A percentile compares a stretch with the other conserved stretches of the same genome.
Conservation (phyloP, 2,888 invertebrate genomes). For the Syritta pipiens region DNA sequence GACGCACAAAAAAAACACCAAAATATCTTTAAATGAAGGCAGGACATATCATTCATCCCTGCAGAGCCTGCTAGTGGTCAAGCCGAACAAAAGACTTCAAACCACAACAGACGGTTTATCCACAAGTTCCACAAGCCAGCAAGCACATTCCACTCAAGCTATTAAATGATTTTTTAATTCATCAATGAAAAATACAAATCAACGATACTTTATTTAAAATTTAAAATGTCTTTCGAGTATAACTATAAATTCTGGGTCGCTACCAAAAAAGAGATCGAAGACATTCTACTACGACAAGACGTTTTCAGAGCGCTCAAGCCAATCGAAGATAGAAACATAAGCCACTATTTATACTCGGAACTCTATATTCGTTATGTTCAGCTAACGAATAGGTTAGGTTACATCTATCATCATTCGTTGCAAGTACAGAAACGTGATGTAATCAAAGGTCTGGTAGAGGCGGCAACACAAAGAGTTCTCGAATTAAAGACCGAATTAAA, state of each 20-base stretch:
- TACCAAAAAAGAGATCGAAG: conserved; percentile 78
- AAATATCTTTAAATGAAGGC: no score
- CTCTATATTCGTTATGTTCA: conserved; percentile 76
- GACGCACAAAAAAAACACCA: no score
- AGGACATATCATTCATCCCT: no score
- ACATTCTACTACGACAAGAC: conserved; percentile 77
- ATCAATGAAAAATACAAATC: no score
- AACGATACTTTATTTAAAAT: neutral
- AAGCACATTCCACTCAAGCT: no score
- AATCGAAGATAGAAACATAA: conserved; percentile 70
- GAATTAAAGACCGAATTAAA: conserved; percentile 81
- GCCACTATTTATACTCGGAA: conserved; percentile 75
- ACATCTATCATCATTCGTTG: conserved; percentile 75
- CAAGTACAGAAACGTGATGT: conserved; percentile 77
- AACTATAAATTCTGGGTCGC: conserved; percentile 81
- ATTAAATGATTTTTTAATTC: no score
- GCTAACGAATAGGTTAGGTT: conserved; percentile 76
- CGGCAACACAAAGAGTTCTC: conserved; percentile 78
- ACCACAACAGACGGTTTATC: no score
- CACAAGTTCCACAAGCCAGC: no score
- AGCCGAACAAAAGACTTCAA: no score
- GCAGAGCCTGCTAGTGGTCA: no score
- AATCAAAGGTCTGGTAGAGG: conserved; percentile 73
- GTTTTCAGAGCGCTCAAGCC: conserved; percentile 73
- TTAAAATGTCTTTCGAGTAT: conserved; percentile 79